Conservation (phyloP, 2,888 invertebrate species). For the Gortyna flavago region DNA sequence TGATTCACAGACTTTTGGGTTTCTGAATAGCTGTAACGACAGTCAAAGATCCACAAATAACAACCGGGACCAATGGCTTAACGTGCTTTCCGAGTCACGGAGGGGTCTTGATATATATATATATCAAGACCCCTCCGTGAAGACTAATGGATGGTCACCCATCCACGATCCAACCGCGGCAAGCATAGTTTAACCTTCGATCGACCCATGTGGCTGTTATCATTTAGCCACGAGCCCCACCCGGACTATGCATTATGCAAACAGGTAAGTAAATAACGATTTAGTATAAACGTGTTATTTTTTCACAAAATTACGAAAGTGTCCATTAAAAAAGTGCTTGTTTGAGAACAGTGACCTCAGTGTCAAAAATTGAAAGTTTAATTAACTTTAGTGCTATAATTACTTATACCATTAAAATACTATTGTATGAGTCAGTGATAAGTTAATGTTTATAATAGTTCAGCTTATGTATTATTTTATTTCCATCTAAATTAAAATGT, state of each 20-base stretch:
- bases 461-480: slow-evolving; percentile 28
- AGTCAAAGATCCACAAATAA: not conserved
- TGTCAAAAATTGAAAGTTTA: slow-evolving; percentile 32
- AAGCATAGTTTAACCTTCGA: not conserved
- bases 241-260: not conserved
- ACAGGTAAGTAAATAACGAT: not conserved
- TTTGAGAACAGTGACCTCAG: not conserved
- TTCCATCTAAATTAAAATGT: slow-evolving; percentile 5
- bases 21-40: not conserved
- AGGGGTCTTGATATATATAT: not conserved
- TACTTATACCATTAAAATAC: slow-evolving; percentile 17
- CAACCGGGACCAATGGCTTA: not conserved
- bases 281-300: slow-evolving; percentile 3
- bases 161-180: not conserved
- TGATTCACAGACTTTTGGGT: not conserved
- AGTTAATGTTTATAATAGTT: not conserved
- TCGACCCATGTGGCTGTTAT: not conserved
- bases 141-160: not conserved
- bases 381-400: slow-evolving; percentile 30
- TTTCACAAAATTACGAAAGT: not conserved
- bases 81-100: not conserved
- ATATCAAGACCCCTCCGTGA: too few species aligned
- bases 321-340: not conserved
- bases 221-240: not conserved
- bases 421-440: not conserved